A percentile compares a stretch with the other conserved stretches of the same genome.
Evolutionary conservation across 1,140 invertebrate species (phyloP).

Genomic region (Calliphora vicina): DNA sequence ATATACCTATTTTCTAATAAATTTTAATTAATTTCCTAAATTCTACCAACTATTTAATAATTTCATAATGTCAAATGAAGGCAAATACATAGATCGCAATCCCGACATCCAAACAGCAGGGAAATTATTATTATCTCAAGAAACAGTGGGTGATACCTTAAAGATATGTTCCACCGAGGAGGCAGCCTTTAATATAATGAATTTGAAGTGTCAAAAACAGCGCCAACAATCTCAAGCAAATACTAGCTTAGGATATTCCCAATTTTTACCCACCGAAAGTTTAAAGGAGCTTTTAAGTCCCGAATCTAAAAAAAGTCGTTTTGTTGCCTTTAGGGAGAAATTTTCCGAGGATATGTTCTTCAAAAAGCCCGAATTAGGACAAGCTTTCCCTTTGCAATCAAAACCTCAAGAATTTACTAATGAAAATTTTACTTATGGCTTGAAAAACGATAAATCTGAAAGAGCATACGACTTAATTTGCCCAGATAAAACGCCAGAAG

Average conservation of each 20-base stretch:
- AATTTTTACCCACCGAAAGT: conserved; percentile 19
- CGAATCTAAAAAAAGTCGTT: conserved; percentile 51
- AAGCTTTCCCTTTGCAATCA: conserved; percentile 40
- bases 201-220: not conserved
- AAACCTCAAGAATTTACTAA: conserved; percentile 53
- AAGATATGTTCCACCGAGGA: not conserved
- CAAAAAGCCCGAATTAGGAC: conserved; percentile 46
- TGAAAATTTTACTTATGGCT: conserved; percentile 44
- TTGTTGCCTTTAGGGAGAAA: conserved; percentile 50
- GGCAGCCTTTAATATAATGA: not conserved
- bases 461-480: conserved; percentile 46
- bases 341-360: conserved; percentile 54
- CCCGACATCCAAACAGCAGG: not conserved
- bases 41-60: too few relatives aligned
- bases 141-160: not conserved
- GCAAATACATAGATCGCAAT: not conserved
- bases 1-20: not conserved
- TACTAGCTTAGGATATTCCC: not conserved
- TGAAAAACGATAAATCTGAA: not conserved
- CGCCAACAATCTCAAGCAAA: not conserved
- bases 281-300: conserved; percentile 44
- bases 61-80: not conserved
- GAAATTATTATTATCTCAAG: not conserved
- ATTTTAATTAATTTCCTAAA: too few relatives aligned
- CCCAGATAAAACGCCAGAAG: conserved; percentile 44